Conservation (phyloP, 2,113 vertebrate species). For the Hemiprocne comata region DNA sequence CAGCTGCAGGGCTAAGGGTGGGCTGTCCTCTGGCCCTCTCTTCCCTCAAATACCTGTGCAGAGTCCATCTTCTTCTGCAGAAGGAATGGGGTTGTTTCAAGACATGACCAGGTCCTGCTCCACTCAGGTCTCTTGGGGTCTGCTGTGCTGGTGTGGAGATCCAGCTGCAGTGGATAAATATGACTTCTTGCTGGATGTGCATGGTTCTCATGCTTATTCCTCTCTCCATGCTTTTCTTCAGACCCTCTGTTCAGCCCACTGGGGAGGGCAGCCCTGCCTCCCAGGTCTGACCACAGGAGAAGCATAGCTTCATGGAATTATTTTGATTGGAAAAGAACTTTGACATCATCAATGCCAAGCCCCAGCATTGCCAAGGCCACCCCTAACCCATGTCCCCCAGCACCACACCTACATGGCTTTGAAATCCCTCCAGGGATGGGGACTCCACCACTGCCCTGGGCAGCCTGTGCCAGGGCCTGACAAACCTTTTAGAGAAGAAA, state of each 20-base stretch:
- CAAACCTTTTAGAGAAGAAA: too few relatives aligned
- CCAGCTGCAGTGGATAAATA: not conserved
- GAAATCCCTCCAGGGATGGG: too few relatives aligned
- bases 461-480: too few relatives aligned
- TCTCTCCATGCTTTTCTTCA: not conserved
- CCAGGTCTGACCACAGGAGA: not conserved
- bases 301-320: too few relatives aligned
- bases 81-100: not conserved
- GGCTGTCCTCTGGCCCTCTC: not conserved
- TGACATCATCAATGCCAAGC: too few relatives aligned
- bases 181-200: not conserved
- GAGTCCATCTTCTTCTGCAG: not conserved
- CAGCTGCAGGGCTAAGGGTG: not conserved
- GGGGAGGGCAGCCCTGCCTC: not conserved
- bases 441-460: too few relatives aligned
- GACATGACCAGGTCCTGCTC: not conserved
- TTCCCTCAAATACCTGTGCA: not conserved
- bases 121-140: not conserved
- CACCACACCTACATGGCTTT: too few relatives aligned
- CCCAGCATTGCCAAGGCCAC: too few relatives aligned
- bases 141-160: not conserved
- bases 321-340: too few relatives aligned
- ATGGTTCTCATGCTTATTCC: not conserved
- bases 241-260: fast-evolving
- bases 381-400: too few relatives aligned